These are phyloP conservation scores for Mizuhopecten yessoensis DNA, from an alignment of 1,140 invertebrate species.

Conservation along the genomic window DNA sequence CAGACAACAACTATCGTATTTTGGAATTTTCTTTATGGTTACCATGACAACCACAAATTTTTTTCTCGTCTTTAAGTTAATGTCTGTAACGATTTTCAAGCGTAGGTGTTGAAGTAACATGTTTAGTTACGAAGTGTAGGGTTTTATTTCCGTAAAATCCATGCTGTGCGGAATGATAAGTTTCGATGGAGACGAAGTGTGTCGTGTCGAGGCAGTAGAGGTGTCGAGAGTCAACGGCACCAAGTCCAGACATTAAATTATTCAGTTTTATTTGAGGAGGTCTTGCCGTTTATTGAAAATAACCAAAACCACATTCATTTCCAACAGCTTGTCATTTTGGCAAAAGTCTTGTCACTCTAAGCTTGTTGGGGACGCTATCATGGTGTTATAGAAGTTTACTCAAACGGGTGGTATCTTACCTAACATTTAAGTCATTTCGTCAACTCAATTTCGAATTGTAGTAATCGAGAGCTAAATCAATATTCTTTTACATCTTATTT, in stretches of 20 bases:
- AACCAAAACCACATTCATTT: not conserved
- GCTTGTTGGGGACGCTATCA: too few species aligned
- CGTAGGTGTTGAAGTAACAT: not conserved
- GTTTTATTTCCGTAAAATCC: not conserved
- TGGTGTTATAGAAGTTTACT: too few species aligned
- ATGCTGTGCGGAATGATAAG: not conserved
- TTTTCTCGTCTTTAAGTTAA: not conserved
- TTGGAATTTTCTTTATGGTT: not conserved
- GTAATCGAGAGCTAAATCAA: too few species aligned
- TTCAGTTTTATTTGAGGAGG: not conserved
- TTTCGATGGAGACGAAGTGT: not conserved
- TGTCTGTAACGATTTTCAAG: conserved; percentile 36
- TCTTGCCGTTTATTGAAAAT: not conserved
- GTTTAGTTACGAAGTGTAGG: not conserved
- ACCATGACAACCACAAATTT: not conserved
- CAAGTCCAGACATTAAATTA: not conserved
- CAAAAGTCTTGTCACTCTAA: not conserved
- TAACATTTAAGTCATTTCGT: too few species aligned
- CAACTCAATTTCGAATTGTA: too few species aligned
- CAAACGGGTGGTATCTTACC: too few species aligned
- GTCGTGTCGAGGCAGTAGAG: not conserved
- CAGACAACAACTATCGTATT: not conserved
- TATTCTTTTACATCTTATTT: too few species aligned
- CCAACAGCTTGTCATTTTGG: not conserved
- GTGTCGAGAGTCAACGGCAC: not conserved